Conservation (phyloP, 2,113 vertebrate species). For the Aldabrachelys gigantea region DNA sequence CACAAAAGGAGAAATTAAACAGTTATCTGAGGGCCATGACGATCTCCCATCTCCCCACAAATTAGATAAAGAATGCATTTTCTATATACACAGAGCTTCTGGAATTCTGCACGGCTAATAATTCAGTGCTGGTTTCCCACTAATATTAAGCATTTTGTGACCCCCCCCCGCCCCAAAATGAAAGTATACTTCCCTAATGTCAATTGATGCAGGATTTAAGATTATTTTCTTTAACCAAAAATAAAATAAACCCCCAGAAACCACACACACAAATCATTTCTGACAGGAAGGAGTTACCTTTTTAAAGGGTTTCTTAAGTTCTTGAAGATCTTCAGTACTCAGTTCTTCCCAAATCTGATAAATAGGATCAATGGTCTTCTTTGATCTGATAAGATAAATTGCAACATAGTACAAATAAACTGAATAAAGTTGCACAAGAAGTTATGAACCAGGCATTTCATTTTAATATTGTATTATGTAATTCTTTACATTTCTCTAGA, state of each 20-base stretch:
- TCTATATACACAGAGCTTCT: not conserved
- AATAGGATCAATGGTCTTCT: conserved; percentile 85
- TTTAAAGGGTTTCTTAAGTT: conserved; percentile 68
- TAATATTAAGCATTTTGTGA: not conserved
- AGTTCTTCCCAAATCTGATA: conserved; percentile 95
- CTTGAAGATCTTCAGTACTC: conserved; percentile 79
- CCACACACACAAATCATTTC: not conserved
- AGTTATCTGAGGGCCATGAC: not conserved
- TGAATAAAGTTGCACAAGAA: not conserved
- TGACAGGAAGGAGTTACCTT: conserved; percentile 75
- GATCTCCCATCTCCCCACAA: not conserved
- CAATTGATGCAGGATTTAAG: not conserved
- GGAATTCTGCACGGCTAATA: not conserved
- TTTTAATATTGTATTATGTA: not conserved
- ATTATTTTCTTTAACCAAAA: not conserved
- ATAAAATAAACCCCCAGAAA: not conserved
- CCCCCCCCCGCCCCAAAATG: not conserved
- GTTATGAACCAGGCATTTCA: not conserved
- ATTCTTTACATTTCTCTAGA: not conserved
- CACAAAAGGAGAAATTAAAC: not conserved
- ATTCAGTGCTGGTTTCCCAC: not conserved
- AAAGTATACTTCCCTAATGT: not conserved
- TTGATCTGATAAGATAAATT: conserved; percentile 82
- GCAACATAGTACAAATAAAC: not conserved
- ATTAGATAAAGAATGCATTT: not conserved